Conservation (phyloP, 2,797 vertebrate genomes). For the Catamblyrhynchus diadema region DNA sequence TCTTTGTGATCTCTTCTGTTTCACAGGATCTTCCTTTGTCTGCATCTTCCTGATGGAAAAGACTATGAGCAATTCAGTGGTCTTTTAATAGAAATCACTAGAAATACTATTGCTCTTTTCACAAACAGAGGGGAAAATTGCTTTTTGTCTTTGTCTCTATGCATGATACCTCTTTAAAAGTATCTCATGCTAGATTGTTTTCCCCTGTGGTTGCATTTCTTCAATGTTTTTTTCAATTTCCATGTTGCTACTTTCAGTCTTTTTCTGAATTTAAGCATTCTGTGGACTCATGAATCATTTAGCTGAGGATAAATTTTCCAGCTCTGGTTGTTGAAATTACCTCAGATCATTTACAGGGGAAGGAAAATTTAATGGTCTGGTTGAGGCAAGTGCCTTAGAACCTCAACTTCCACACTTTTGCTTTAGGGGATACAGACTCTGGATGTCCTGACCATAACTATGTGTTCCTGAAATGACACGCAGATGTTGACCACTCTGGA, state of each 20-base stretch:
- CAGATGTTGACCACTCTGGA: conserved; percentile 23
- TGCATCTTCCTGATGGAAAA: background rate
- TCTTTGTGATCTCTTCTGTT: background rate
- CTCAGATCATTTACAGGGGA: background rate
- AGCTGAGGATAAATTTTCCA: background rate
- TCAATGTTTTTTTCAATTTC: background rate
- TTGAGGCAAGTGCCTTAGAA: background rate
- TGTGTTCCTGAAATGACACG: background rate
- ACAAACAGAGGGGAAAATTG: background rate
- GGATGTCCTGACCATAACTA: conserved; percentile 3
- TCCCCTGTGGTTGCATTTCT: background rate
- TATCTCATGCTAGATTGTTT: background rate
- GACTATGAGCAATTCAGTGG: background rate
- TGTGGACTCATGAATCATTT: background rate
- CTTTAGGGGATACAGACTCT: background rate
- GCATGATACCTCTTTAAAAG: background rate
- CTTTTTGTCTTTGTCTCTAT: background rate
- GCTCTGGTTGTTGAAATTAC: background rate
- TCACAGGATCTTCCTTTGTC: background rate
- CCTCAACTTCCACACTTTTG: background rate
- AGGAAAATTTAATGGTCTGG: background rate
- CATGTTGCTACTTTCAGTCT: background rate
- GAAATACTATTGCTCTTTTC: background rate
- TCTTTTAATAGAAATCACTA: background rate
- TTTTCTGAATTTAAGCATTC: background rate